These are phyloP conservation scores for Odontomachus brunneus DNA, from an alignment of 1,140 invertebrate genomes.

Conservation along the genomic window DNA sequence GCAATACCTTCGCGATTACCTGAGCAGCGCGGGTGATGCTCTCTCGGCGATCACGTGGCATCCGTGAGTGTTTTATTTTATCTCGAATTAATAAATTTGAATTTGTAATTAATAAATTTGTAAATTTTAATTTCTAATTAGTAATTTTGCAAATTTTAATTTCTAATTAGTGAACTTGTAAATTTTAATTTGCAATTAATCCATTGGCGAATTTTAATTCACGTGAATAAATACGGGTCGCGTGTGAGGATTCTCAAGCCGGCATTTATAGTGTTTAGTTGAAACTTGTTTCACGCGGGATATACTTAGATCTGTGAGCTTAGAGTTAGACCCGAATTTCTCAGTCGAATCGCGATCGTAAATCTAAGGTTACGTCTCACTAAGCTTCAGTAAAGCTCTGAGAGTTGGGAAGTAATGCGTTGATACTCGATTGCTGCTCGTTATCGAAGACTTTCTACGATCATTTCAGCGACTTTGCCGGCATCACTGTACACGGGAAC, in stretches of 20 bases:
- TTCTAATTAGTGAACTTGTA: no score
- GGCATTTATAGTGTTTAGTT: no score
- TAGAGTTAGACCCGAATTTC: no score
- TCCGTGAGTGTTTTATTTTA: constrained; percentile 85
- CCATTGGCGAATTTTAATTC: not conserved
- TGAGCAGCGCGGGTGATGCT: constrained; percentile 84
- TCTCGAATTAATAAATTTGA: no score
- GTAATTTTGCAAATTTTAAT: no score
- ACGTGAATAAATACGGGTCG: no score
- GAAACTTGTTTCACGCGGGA: no score
- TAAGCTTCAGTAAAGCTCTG: not conserved
- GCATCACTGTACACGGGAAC: constrained; percentile 64
- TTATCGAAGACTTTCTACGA: not conserved
- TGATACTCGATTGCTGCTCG: not conserved
- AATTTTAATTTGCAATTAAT: no score
- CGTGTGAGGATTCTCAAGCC: no score
- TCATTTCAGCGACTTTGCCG: constrained; percentile 69
- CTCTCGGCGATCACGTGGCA: constrained; percentile 88
- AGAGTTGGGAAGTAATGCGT: not conserved
- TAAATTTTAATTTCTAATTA: not conserved
- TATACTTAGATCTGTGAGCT: no score
- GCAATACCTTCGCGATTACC: constrained; percentile 86
- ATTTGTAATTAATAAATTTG: not conserved
- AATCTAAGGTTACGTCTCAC: no score
- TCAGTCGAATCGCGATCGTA: no score